Evolutionary conservation across 2,113 vertebrate genomes (phyloP), one percentile per base, ranked within the genome.

Genomic region (Lamprologus sp.): DNA sequence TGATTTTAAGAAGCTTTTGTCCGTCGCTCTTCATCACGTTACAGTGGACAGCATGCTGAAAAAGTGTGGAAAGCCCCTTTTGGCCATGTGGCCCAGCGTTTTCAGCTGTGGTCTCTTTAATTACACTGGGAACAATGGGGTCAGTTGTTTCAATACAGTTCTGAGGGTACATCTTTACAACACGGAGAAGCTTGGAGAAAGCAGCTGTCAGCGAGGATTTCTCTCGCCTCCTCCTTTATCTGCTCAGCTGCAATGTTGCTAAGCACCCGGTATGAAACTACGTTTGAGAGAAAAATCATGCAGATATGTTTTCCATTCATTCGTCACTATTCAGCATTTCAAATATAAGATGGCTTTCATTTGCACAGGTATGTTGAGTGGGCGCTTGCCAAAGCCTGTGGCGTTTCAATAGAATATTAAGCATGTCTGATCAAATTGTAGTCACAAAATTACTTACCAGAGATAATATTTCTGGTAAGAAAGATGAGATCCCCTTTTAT

Each of bases 101-200:
- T 96, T 96, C 97, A 96, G 95, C 95, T 92, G 96, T 87, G 91
- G 93, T 96, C 89, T 90, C 93, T 97, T 95, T 96, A 96, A 96
- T 96, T 96, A 96, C 93, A 94, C 88, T 92, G 89, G 96, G 96
- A 97, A 97, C 97, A 97, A 97, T 96, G 94, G 94, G 96, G 90
- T 89, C 88, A 94, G 96, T 97, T 97, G 96, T 97, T 85, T 94
- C 92, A 90, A 93, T 95, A 94, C 92, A 94, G 91, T 84, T 87
- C 19, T 91, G 94, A 94, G 87, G 60, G 95, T 95, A 92, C 91
- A 95, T 97, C 96, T 96, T 96, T 93, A 95, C 96, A 96, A 96
- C 96, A 94, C 87, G 87, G 93, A 92, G 91, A 90, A 89, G 80
- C 92, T 90, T 93, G 96, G 93, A 87, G 94, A 97, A 97, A 96